These are phyloP conservation scores for Tubulanus polymorphus DNA, from an alignment of 2,888 invertebrate species.

Conservation along the genomic window DNA sequence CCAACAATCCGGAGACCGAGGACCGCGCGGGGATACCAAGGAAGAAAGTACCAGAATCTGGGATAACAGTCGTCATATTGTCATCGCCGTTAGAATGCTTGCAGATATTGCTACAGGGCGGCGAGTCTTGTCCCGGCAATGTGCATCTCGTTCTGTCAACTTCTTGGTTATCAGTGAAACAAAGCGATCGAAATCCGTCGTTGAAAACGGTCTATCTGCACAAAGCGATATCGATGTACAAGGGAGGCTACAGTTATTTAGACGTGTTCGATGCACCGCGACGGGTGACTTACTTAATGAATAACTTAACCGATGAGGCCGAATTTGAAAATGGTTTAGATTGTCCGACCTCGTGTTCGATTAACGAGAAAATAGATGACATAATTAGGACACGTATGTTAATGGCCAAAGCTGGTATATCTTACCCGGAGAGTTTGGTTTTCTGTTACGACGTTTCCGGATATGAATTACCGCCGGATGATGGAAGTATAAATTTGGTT, in stretches of 20 bases:
- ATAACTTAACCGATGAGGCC: conserved; percentile 29
- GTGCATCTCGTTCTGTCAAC: conserved; percentile 25
- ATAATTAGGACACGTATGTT: conserved; percentile 27
- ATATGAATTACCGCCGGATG: too few relatives aligned
- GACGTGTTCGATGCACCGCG: conserved; percentile 27
- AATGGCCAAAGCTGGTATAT: conserved; percentile 22
- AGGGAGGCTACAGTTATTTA: conserved; percentile 24
- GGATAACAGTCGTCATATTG: conserved; percentile 14
- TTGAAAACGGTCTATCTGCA: conserved; percentile 23
- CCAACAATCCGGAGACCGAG: conserved; percentile 1
- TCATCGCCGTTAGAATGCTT: conserved; percentile 28
- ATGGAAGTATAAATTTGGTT: too few relatives aligned
- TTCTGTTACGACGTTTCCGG: too few relatives aligned
- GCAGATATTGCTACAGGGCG: conserved; percentile 25
- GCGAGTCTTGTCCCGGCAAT: conserved; percentile 23
- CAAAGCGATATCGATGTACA: too few relatives aligned
- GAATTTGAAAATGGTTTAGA: conserved; percentile 23
- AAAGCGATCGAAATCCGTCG: conserved; percentile 10
- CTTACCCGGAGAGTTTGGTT: conserved; percentile 23
- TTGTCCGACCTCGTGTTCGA: conserved; percentile 27
- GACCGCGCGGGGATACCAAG: background rate
- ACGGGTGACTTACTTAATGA: conserved; percentile 27
- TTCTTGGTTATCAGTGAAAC: conserved; percentile 22
- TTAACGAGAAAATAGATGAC: conserved; percentile 25
- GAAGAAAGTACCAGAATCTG: background rate